phyloP scores from a whole-genome alignment of 2,888 invertebrate species.

The Caenorhabditis sp. region DNA sequence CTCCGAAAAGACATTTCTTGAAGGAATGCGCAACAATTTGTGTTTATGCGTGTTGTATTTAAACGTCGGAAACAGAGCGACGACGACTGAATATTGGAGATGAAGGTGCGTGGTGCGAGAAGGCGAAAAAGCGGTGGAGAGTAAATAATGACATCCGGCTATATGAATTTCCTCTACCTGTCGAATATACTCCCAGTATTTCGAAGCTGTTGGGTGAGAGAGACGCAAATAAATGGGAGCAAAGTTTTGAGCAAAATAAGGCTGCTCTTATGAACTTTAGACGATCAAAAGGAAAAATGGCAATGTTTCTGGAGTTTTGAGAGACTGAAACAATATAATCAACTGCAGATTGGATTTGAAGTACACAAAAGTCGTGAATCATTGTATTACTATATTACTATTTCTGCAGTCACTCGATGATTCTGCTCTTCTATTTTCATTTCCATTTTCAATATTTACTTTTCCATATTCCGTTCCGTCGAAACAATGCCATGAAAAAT shows the following conservation, averaged over 20 bases:
- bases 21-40: slow-evolving; percentile 6
- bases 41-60: slow-evolving; percentile 34
- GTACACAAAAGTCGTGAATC: no score
- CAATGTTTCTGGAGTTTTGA: no score
- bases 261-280: no score
- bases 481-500: slow-evolving; percentile 30
- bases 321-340: no score
- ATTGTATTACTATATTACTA: background rate
- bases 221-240: background rate
- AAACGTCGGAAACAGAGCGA: slow-evolving; percentile 50
- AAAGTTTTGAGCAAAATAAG: no score
- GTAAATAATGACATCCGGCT: slow-evolving; percentile 63
- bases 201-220: background rate
- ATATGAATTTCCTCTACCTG: slow-evolving; percentile 42
- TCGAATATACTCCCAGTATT: slow-evolving; percentile 6
- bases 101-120: slow-evolving; percentile 12
- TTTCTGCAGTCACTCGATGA: background rate
- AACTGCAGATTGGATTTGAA: no score
- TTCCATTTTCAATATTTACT: slow-evolving; percentile 4
- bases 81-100: slow-evolving; percentile 11
- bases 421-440: background rate
- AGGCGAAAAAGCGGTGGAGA: slow-evolving; percentile 54
- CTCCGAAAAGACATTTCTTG: slow-evolving; percentile 34
- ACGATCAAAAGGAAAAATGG: no score
- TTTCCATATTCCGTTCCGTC: slow-evolving; percentile 1